Percentiles rank a stretch among this genome's conserved stretches.
phyloP scores from a whole-genome alignment of 2,888 invertebrate species.

The Epinotia nisella region DNA sequence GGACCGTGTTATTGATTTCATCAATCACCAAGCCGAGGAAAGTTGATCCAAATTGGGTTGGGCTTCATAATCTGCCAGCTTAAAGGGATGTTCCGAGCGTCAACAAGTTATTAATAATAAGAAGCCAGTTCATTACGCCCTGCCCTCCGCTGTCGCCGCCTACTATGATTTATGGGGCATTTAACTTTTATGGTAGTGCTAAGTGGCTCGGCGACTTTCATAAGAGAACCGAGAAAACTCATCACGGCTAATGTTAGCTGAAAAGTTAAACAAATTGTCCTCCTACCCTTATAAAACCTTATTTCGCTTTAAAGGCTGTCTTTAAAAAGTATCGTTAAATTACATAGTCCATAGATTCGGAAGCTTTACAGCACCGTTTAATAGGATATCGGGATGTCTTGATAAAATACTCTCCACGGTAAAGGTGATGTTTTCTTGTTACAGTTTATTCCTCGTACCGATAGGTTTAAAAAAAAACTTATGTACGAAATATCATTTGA shows the following conservation, averaged over 20 bases:
- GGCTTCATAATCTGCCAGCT: constrained; percentile 50
- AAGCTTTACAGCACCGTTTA: constrained; percentile 15
- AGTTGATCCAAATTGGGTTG: constrained; percentile 48
- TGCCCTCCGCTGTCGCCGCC: constrained; percentile 61
- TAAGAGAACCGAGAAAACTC: constrained; percentile 70
- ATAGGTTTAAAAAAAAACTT: no score
- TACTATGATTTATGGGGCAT: constrained; percentile 78
- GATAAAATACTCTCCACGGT: not conserved
- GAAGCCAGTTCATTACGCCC: constrained; percentile 70
- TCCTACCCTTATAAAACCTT: constrained; percentile 48
- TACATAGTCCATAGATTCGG: constrained; percentile 42
- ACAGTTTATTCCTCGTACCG: no score
- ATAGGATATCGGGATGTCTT: constrained; percentile 9
- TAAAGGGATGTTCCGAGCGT: constrained; percentile 52
- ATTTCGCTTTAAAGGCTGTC: constrained; percentile 41
- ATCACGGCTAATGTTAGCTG: constrained; percentile 73
- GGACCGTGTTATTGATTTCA: constrained; percentile 59
- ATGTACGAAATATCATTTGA: no score
- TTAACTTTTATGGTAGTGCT: constrained; percentile 81
- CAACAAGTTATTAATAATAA: constrained; percentile 70
- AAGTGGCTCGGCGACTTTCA: constrained; percentile 74
- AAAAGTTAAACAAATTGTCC: constrained; percentile 77
- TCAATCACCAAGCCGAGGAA: constrained; percentile 53
- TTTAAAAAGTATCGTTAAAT: constrained; percentile 46
- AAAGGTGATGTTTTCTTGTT: not conserved